Evolutionary conservation across 2,888 invertebrate genomes (phyloP), one percentile per base, ranked within the genome.

Genomic region (Petrophora chlorosata): DNA sequence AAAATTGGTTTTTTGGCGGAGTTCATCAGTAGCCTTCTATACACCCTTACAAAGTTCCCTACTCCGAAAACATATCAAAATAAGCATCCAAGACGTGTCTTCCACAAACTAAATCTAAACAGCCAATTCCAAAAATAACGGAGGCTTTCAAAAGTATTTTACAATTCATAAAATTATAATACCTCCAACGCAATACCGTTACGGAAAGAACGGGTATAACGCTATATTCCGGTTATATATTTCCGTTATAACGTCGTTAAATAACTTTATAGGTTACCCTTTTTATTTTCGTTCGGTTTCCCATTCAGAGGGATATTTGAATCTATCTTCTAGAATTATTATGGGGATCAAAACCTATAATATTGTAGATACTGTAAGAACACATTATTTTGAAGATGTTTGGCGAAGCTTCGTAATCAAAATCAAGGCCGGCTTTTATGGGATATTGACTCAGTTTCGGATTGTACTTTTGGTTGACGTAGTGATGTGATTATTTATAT

Each of bases 131-230:
- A 38, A 56, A n/a, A 53, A 48, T 48, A 53, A 44, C 38, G 55
- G 28, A 23, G 15, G 29, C 16, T 47, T 42, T 59, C 47, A 54
- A 60, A 56, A 55, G 54, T 59, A 54, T 54, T 60, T 56, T 56
- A 56, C 56, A 56, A 56, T 49, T 53, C 55, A 56, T 56, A 53
- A 60, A 59, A 56, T 41, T 60, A 60, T 56, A 44, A 50, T 54
- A 22, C 41, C 28, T 43, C 44, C 44, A 50, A 52, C 42, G 38
- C 40, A 32, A 48, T 53, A 47, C 45, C 50, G 49, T 47, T 35
- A 35, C 35, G 45, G 47, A 53, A 44, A 30, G 47, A 51, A 52
- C 47, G 44, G 44, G 44, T 39, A 53, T 53, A 56, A 38, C 39
- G 41, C 5, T 49, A 49, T 42, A 42, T 29, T 39, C 23, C 36